Evolutionary conservation across 2,797 vertebrate genomes (phyloP), one percentile per base, ranked within the genome.

Genomic region (Bradypodion pumilum): DNA sequence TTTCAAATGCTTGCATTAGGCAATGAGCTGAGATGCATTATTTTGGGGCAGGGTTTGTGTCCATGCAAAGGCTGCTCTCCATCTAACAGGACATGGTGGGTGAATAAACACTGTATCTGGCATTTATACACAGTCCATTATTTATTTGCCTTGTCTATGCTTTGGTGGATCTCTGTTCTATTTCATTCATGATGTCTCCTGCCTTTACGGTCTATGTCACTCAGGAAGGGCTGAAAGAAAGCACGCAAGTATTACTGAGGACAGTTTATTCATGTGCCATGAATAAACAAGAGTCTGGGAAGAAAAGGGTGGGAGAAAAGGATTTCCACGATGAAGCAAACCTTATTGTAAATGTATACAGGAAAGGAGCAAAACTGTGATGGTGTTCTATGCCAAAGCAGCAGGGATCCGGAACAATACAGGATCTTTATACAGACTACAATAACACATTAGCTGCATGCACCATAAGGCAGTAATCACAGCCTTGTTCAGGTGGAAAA

Each of bases 401-500:
- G 10, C 73, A 74, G 35, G 83, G 23, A 4, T 4, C 27, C 84
- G 77, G 83, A 89, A 49, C 19, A 52, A 42, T 81, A 40, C 7
- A 65, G 23, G 76, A 9, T 10, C 25, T 87, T 84, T 37, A 46
- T 29, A 16, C 29, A 56, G 40, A 77, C 4, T 77, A 37, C 19
- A 72, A 32, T 13, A 62, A 29, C 56, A 46, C 2, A 0, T 74
- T 27, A 10, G n/a, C 13, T 52, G 12, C 16, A 85, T 62, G 23
- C 19, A 73, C 82, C 79, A 27, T 40, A 52, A 35, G 37, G 83
- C 82, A 80, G 7, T 37, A 87, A 79, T 19, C 8, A 44, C 56
- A 86, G 75, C 79, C 29, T 68, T 90, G 62, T 66, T 52, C 46
- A 63, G 12, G 21, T 75, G 13, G 46, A 37, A 89, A 90, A 79